Percentiles rank a stretch among this genome's conserved stretches.
Evolutionary conservation across 1,140 invertebrate species (phyloP).

Genomic region (Drosophila arizonae): DNA sequence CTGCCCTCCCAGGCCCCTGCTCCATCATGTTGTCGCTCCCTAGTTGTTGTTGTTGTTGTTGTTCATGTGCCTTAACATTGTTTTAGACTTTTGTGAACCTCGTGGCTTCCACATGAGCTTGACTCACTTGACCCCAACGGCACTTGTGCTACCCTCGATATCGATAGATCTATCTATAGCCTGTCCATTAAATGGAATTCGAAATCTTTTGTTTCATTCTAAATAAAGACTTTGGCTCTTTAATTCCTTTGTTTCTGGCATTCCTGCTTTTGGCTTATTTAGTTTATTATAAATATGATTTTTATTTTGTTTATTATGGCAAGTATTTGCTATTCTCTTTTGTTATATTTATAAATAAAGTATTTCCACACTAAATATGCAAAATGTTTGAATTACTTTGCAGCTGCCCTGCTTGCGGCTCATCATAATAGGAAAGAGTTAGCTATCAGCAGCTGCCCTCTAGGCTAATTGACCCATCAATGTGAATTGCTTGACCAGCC

Average conservation of each 20-base stretch:
- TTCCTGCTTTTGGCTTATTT: not conserved
- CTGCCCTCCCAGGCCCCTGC: not conserved
- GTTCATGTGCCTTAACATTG: slow-evolving; percentile 19
- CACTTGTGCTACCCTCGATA: not conserved
- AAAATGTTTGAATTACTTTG: not conserved
- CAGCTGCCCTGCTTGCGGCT: not conserved
- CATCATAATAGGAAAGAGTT: too few relatives aligned
- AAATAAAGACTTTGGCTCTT: not conserved
- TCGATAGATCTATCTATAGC: not conserved
- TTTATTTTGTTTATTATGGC: slow-evolving; percentile 17
- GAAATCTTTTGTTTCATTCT: not conserved
- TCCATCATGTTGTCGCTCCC: not conserved
- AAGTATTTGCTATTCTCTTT: not conserved
- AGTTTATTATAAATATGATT: slow-evolving; percentile 9
- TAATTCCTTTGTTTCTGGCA: not conserved
- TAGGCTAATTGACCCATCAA: too few relatives aligned
- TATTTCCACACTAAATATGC: slow-evolving; percentile 2
- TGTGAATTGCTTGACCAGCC: too few relatives aligned
- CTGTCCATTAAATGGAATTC: not conserved
- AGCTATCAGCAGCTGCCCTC: too few relatives aligned
- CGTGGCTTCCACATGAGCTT: not conserved
- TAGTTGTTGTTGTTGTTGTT: slow-evolving; percentile 1
- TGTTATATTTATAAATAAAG: slow-evolving; percentile 3
- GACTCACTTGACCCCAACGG: not conserved
- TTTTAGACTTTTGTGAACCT: slow-evolving; percentile 12